Evolutionary conservation across 2,113 vertebrate species (phyloP), one percentile per base, ranked within the genome.

Genomic region (Siniperca knerii): DNA sequence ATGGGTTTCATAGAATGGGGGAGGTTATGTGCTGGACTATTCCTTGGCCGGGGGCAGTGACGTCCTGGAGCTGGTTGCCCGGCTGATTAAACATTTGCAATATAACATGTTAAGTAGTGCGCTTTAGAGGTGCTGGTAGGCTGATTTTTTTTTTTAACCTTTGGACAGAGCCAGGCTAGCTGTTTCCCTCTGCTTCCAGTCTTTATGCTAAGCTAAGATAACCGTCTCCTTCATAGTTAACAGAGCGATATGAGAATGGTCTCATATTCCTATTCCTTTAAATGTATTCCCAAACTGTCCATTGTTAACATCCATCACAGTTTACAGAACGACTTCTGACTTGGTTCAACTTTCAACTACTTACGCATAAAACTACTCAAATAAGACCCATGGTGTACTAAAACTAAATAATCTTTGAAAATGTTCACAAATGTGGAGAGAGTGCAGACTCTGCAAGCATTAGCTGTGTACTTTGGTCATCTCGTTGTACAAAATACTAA

Each of bases 181-280:
- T 42, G 8, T 4, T 9, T n/a, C 37, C 54, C 23, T 8, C 57
- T 44, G 54, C 12, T 11, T 73, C 8, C 4, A 46, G 57, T 6
- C 74, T 33, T 62, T 65, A 35, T 60, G 60, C 60, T 65, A 50
- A 76, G 74, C 60, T 75, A 75, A 50, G 54, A 15, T 46, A 74
- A 62, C 8, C 6, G 0, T 11, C 23, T 29, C 13, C 44, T 48
- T 13, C 46, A 48, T 1, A 44, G 10, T 44, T 44, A 44, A 44
- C 42, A 44, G 42, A 44, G 8, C 15, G 11, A 13, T 44, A 44
- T 44, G 42, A 44, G 42, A 44, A 5, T 44, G 42, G 44, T 46
- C 44, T 12, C 44, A 46, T 12, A 13, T 11, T 44, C 42, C 42
- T 44, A 10, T 44, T 9, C 42, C 42, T 44, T 44, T 1, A 44